Base-by-base conservation (phyloP, 2,113 vertebrate species). In the Prinia subflava region DNA sequence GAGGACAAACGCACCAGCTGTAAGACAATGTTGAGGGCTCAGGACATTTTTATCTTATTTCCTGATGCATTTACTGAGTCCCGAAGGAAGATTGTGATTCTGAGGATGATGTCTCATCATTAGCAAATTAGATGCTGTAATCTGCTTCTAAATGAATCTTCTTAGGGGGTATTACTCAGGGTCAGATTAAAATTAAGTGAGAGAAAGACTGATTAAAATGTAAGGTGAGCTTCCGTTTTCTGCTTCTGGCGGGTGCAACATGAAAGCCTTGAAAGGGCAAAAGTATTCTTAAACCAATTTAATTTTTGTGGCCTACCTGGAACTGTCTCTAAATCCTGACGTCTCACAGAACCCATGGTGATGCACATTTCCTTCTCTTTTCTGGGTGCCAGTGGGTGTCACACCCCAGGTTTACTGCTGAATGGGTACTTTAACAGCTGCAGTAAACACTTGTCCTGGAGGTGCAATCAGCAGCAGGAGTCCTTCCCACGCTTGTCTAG, bases 71-170 rank as follows among this genome's bases (percentile, higher is more conserved):
- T 77, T 84, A 37, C 62, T 68, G 89, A 95, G 69, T 69, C 74
- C 33, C 1, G 1, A 68, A 0, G 4, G 83, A 94, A 96, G 94
- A 95, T 85, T 95, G 89, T 89, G 87, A 95, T 97, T 96, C 95
- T 60, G 87, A 92, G 87, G 92, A 92, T 95, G 94, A 79, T 95
- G 94, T 75, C 91, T 95, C 89, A 84, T 95, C 92, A 95, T 94
- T 96, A 97, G 89, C 89, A 97, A 97, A 96, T 97, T 96, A 95
- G 91, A 89, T 87, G 70, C 65, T 94, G 53, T 95, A 97, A 97
- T 96, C 96, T 97, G 91, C 91, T 97, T 94, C 95, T 91, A 95
- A 95, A 95, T 95, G n/a, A 96, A 95, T 97, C 96, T 95, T 95
- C 94, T 97, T 95, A 94, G 83, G 89, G 92, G 95, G 94, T 90